Conservation (phyloP, 1,140 invertebrate species). For the Goniozus legneri region DNA sequence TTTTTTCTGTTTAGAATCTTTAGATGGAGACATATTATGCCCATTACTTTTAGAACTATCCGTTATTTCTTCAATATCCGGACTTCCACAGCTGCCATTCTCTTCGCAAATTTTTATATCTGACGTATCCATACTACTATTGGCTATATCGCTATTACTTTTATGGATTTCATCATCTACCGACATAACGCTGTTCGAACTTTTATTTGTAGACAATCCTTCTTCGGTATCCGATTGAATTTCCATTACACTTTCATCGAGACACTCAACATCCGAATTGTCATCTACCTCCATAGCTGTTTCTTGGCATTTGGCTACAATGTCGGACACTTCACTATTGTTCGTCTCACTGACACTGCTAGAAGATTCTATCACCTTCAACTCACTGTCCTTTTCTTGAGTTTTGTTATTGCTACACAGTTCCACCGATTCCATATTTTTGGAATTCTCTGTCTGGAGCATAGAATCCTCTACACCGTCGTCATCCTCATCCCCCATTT, state of each 20-base stretch:
- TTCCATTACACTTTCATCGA: conserved; percentile 41
- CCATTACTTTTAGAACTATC: conserved; percentile 39
- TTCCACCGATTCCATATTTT: too few species aligned
- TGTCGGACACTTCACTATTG: conserved; percentile 41
- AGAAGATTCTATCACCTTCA: conserved; percentile 15
- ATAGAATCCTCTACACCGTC: conserved; percentile 16
- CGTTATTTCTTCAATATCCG: conserved; percentile 49
- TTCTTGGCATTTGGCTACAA: conserved; percentile 27
- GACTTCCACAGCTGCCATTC: conserved; percentile 46
- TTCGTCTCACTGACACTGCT: conserved; percentile 34
- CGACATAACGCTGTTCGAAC: conserved; percentile 7
- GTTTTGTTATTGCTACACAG: conserved; percentile 7
- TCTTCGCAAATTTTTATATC: conserved; percentile 47
- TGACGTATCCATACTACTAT: conserved; percentile 35
- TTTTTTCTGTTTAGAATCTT: conserved; percentile 41
- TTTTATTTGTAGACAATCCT: conserved; percentile 36
- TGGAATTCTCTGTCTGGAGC: too few species aligned
- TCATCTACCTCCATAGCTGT: conserved; percentile 45
- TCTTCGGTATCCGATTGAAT: conserved; percentile 32
- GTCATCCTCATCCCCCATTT: conserved; percentile 33
- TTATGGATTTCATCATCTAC: conserved; percentile 16
- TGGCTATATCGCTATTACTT: conserved; percentile 18
- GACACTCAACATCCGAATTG: conserved; percentile 48
- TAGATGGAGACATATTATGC: conserved; percentile 21
- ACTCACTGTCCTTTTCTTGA: background rate